A percentile compares a stretch with the other conserved stretches of the same genome.
Conservation (phyloP, 1,140 invertebrate genomes). For the Araneus ventricosus region DNA sequence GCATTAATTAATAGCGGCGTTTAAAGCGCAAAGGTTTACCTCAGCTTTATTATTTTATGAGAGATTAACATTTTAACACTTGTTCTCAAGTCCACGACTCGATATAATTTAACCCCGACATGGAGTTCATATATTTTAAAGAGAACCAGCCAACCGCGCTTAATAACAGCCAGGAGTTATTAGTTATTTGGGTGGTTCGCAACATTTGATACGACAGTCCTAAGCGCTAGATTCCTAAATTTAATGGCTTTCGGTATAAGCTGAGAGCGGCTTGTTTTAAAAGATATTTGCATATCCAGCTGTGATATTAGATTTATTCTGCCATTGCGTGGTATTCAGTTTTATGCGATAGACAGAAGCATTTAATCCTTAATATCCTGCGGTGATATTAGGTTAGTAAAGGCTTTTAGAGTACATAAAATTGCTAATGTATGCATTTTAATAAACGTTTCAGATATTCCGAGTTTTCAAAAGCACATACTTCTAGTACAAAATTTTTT, state of each 20-base stretch:
- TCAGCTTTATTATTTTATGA: slow-evolving; percentile 18
- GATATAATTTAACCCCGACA: slow-evolving; percentile 19
- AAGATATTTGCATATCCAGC: slow-evolving; percentile 19
- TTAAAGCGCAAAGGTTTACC: neutral
- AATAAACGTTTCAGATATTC: neutral
- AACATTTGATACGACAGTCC: neutral
- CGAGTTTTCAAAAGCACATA: no score
- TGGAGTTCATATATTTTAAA: slow-evolving; percentile 9
- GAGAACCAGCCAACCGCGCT: slow-evolving; percentile 19
- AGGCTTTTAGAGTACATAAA: neutral
- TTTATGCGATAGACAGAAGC: neutral
- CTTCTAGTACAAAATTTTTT: no score
- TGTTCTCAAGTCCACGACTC: neutral
- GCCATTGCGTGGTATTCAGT: neutral
- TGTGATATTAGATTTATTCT: slow-evolving; percentile 27
- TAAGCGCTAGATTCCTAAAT: slow-evolving; percentile 7
- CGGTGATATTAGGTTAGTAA: neutral
- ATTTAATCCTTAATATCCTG: neutral
- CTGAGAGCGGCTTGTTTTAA: slow-evolving; percentile 12
- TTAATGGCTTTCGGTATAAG: neutral
- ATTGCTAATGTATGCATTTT: neutral
- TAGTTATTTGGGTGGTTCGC: neutral
- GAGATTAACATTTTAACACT: slow-evolving; percentile 40
- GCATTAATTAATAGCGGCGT: slow-evolving; percentile 4
- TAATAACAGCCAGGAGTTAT: neutral